A percentile compares a stretch with the other conserved stretches of the same genome.
Conservation (phyloP, 2,888 invertebrate genomes). For the Tachina fera region DNA sequence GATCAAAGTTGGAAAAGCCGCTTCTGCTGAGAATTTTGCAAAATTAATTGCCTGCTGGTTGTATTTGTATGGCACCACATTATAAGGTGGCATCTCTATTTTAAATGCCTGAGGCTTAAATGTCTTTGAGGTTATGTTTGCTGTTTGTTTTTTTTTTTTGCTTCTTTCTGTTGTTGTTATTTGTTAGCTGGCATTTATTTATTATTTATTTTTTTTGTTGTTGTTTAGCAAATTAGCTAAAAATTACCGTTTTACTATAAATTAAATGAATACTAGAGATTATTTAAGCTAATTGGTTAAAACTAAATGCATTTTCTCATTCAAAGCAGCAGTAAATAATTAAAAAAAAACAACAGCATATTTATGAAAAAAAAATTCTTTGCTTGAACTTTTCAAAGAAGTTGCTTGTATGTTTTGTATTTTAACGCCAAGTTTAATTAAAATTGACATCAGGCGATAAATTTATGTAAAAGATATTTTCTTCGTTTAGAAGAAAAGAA, state of each 20-base stretch:
- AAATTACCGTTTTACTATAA: conserved; percentile 49
- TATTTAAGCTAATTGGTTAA: conserved; percentile 41
- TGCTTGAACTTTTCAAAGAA: background rate
- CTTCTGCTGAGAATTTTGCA: conserved; percentile 29
- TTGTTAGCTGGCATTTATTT: conserved; percentile 7
- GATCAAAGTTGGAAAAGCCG: conserved; percentile 58
- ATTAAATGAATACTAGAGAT: conserved; percentile 39
- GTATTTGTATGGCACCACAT: conserved; percentile 1
- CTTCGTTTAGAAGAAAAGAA: background rate
- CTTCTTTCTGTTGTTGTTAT: background rate
- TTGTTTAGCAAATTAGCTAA: conserved; percentile 31
- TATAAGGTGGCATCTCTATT: conserved; percentile 58
- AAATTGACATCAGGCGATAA: conserved; percentile 31
- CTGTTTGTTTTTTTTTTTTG: background rate
- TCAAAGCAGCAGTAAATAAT: conserved; percentile 11
- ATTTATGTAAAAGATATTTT: background rate
- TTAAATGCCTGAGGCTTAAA: conserved; percentile 38
- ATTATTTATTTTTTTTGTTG: background rate
- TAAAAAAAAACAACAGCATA: conserved; percentile 7
- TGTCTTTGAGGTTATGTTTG: conserved; percentile 42
- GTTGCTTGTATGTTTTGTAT: conserved; percentile 12
- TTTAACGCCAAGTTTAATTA: conserved; percentile 54
- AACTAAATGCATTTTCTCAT: conserved; percentile 35
- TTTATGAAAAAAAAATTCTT: conserved; percentile 9
- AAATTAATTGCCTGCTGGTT: background rate